Evolutionary conservation across 2,888 invertebrate genomes (phyloP), one percentile per base, ranked within the genome.

Genomic region (Cheilosia variabilis): DNA sequence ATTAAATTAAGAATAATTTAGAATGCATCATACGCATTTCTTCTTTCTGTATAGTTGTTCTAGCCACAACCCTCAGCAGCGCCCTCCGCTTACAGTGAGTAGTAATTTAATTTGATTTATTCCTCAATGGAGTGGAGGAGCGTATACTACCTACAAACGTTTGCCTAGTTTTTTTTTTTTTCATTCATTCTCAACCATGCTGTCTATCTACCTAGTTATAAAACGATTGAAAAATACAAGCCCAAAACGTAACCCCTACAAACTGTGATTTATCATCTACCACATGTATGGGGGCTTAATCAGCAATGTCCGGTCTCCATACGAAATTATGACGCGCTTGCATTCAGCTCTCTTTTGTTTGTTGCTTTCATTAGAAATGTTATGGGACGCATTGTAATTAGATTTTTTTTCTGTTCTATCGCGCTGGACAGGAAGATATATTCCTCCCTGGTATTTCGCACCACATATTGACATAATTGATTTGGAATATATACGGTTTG

Each of bases 31-130:
- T 80, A 84, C 75, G 84, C 84, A 84, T 84, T 80, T 84, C 84
- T 75, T 69, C 60, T 53, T 53, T 52, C 15, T 52, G 52, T 52
- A 57, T 69, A 27, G 63, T 15, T 65, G n/a, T 37, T 66, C n/a
- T 27, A 71, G 47, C 43, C 27, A 60, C 65, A 75, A 63, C 53
- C 66, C 66, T 52, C 73, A 53, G 47, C 43, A 53, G 53, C 34
- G 41, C 73, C 71, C 53, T 71, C 66, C 55, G 71, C 37, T 76
- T 66, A 52, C 45, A 60, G 60, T 66, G 37, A 66, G 76, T 76
- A 66, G 76, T 76, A 80, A 86, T 86, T 86, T 71, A 66, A 86
- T 80, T 80, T 86, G 84, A 86, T 86, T 86, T 80, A 86, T 69
- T 66, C 43, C 52, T 63, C 62, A 50, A 43, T 68, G 24, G 60